A percentile compares a stretch with the other conserved stretches of the same genome.
These are phyloP conservation scores for Embiotoca jacksoni DNA, from an alignment of 2,113 vertebrate species.

Conservation along the genomic window DNA sequence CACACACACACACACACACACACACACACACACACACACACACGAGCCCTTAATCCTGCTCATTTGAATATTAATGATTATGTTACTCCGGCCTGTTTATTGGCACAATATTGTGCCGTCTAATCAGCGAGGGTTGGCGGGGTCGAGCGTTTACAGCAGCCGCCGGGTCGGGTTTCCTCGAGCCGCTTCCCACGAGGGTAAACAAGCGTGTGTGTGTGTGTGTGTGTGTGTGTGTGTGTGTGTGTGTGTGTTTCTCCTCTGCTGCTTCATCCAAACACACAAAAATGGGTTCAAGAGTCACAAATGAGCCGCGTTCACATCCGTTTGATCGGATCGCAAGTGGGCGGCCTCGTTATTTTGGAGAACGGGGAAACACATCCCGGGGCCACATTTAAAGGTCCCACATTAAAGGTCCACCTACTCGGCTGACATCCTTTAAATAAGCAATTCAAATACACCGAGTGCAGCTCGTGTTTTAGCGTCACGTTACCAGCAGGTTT, in stretches of 20 bases:
- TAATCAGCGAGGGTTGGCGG: slow-evolving; percentile 30
- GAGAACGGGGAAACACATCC: too few species aligned
- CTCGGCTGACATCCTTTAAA: too few species aligned
- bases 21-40: neutral
- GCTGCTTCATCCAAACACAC: neutral
- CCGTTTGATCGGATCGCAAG: too few species aligned
- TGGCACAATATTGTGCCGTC: slow-evolving; percentile 40
- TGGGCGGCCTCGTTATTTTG: too few species aligned
- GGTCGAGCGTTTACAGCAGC: slow-evolving; percentile 33
- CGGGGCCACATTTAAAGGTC: too few species aligned
- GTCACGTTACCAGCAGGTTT: too few species aligned
- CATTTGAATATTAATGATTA: slow-evolving; percentile 81
- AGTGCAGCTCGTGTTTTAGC: too few species aligned
- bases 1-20: slow-evolving; percentile 9
- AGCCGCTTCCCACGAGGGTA: neutral
- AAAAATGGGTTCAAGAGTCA: too few species aligned
- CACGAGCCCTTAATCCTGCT: slow-evolving; percentile 47
- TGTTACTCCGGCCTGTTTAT: slow-evolving; percentile 49
- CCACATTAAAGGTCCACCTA: too few species aligned
- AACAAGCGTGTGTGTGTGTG: neutral
- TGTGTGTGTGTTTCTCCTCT: neutral
- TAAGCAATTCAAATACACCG: too few species aligned
- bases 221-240: neutral
- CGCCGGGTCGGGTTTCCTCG: slow-evolving; percentile 24
- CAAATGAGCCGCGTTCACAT: too few species aligned